Percentiles rank a stretch among this genome's conserved stretches.
phyloP scores from a whole-genome alignment of 2,797 vertebrate species.

The Tapirus indicus region DNA sequence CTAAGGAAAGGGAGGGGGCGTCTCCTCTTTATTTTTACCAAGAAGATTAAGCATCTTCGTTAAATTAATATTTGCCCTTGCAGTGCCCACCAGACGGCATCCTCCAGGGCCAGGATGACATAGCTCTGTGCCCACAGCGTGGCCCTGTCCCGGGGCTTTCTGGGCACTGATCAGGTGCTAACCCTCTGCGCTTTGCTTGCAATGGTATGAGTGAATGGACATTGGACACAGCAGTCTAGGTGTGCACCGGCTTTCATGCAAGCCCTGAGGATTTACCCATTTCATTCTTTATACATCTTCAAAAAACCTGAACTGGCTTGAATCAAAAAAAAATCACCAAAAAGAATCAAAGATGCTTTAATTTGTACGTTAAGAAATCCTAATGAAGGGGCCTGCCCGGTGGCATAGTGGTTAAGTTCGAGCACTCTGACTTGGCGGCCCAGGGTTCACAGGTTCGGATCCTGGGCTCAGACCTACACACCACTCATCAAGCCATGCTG shows the following conservation, averaged over 20 bases:
- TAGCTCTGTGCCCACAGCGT: neutral
- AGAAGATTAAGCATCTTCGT: neutral
- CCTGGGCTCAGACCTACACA: too few species aligned
- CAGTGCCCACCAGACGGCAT: rapidly evolving
- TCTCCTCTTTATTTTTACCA: neutral
- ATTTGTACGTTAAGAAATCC: neutral
- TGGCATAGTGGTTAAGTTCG: too few species aligned
- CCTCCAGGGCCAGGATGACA: neutral
- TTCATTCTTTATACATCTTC: neutral
- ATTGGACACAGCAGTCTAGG: too few species aligned
- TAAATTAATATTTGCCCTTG: neutral
- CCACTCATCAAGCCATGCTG: too few species aligned
- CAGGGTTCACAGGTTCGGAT: too few species aligned
- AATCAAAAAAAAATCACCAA: too few species aligned
- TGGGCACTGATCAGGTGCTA: neutral
- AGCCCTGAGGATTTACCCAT: too few species aligned
- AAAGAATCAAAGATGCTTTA: neutral
- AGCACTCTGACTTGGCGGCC: too few species aligned
- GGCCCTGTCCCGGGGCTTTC: neutral
- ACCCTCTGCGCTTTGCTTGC: neutral
- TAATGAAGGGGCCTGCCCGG: neutral
- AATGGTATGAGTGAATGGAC: too few species aligned
- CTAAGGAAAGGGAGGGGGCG: neutral
- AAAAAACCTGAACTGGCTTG: neutral
- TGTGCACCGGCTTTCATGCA: neutral